Base-by-base conservation (phyloP, 2,113 vertebrate species). In the Callipepla squamata region DNA sequence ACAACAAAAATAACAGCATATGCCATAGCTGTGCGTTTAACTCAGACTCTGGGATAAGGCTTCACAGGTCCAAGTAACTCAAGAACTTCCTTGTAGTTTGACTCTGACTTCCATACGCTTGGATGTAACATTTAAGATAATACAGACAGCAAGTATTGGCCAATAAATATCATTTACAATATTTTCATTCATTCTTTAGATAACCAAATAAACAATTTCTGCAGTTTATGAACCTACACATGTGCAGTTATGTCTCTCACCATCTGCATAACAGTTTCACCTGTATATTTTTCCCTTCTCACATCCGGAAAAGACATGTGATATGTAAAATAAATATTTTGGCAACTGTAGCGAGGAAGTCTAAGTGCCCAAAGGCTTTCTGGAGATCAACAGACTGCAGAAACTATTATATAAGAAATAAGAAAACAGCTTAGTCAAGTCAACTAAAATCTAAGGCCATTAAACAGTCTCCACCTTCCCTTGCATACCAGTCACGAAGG, bases 261-360 rank as follows among this genome's bases (percentile, higher is more conserved):
- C 76, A 53, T 28, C 28, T 59, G 8, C 44, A 55, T 45, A 74
- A 62, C 12, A 38, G 25, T 50, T 87, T 80, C 19, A 78, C 36
- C 34, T 63, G 34, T 16, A 75, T 22, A 38, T 85, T 36, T 36
- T 36, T 36, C 36, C 36, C 36, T 36, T 36, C 7, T 36, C 36
- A 36, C 7, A 36, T 36, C 36, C 36, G 36, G 36, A 36, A 36
- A 36, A 88, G 47, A 6, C 0, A 0, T 38, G 34, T 25, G 2
- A 34, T 20, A 5, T 23, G 5, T 23, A 73, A 21, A 28, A 80
- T 7, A 47, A 2, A n/a, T 3, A 36, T 47, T 85, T 76, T 78
- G 57, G 40, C 61, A 91, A 85, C 28, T 45, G 26, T 48, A 92
- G 36, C 75, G 80, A 78, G 19, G 7, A 90, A 91, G 44, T 44